Conservation (phyloP, 2,113 vertebrate species). For the Mungos mungo region DNA sequence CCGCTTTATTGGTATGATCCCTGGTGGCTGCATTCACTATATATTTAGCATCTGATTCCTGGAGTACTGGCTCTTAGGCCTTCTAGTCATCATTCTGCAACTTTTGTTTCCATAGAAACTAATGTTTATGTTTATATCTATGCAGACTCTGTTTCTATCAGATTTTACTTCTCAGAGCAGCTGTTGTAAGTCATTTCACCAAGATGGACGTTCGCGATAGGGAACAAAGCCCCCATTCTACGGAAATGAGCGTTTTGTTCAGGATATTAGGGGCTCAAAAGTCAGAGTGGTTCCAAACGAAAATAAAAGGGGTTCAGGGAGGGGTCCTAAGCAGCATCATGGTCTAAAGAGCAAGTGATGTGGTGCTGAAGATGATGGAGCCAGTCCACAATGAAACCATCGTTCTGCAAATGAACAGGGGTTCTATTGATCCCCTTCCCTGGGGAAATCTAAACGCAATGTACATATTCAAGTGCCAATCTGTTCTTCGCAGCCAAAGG, state of each 20-base stretch:
- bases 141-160: slow-evolving; percentile 79
- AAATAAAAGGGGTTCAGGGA: slow-evolving; percentile 43
- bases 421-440: not conserved
- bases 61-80: slow-evolving; percentile 69
- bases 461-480: slow-evolving; percentile 34
- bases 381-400: not conserved
- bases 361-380: not conserved
- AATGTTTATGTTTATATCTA: slow-evolving; percentile 87
- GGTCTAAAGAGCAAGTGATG: not conserved
- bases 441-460: not conserved
- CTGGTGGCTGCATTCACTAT: not conserved
- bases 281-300: slow-evolving; percentile 1
- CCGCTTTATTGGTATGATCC: slow-evolving; percentile 47
- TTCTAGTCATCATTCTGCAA: slow-evolving; percentile 67
- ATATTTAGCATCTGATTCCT: slow-evolving; percentile 71
- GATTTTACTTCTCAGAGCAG: slow-evolving; percentile 82
- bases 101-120: slow-evolving; percentile 86
- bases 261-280: slow-evolving; percentile 48
- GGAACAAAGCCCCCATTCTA: slow-evolving; percentile 78
- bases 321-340: not conserved
- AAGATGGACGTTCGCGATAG: slow-evolving; percentile 80
- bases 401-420: not conserved
- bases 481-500: slow-evolving; percentile 17
- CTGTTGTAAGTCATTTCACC: slow-evolving; percentile 82
- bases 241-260: slow-evolving; percentile 71